Conservation (phyloP, 2,888 invertebrate species). For the Drosophila sordidula region DNA sequence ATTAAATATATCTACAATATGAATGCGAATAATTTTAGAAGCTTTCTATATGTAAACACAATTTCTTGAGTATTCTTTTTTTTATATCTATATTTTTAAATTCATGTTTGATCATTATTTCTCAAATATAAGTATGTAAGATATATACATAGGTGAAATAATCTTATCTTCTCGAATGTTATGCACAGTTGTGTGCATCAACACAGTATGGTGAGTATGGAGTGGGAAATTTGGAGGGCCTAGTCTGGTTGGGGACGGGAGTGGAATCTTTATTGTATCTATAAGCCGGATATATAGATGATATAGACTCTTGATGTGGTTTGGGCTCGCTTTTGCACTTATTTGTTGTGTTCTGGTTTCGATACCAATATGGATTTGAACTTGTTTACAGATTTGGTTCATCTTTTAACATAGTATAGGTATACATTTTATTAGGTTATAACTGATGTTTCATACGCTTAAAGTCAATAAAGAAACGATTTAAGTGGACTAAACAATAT, state of each 20-base stretch:
- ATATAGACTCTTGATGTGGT: neutral
- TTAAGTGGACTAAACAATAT: neutral
- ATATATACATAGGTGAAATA: slow-evolving; percentile 20
- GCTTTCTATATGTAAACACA: slow-evolving; percentile 9
- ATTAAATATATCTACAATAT: slow-evolving; percentile 17
- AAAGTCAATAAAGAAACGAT: neutral
- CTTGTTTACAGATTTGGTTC: too few relatives aligned
- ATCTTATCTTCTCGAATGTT: slow-evolving; percentile 11
- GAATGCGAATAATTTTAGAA: slow-evolving; percentile 12
- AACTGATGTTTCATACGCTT: neutral
- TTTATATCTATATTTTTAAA: slow-evolving; percentile 2
- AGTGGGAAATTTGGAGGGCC: neutral
- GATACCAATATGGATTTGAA: too few relatives aligned
- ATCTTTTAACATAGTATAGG: neutral
- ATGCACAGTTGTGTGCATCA: neutral
- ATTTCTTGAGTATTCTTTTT: slow-evolving; percentile 2
- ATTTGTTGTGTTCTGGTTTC: neutral
- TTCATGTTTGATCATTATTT: slow-evolving; percentile 8
- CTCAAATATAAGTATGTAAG: slow-evolving; percentile 24
- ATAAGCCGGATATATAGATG: neutral
- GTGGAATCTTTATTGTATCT: neutral
- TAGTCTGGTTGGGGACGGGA: neutral
- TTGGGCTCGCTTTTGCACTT: neutral
- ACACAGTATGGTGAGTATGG: slow-evolving; percentile 27
- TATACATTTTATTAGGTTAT: neutral